Conservation (phyloP, 2,113 vertebrate species). For the Diadophis punctatus region DNA sequence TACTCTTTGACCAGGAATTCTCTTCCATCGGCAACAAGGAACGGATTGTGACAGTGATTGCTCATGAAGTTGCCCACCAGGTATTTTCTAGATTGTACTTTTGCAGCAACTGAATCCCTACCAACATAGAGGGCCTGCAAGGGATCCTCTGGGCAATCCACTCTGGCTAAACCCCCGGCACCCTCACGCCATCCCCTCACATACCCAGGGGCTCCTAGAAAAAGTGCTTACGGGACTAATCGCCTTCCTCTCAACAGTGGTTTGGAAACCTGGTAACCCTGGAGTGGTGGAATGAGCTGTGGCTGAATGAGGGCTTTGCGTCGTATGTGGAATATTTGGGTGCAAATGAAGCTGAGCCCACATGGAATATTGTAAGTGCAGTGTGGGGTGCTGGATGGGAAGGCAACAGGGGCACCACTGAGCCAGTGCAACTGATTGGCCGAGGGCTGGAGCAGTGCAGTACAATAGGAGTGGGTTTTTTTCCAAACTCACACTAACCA, state of each 20-base stretch:
- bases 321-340: slow-evolving; percentile 86
- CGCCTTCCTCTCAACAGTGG: slow-evolving; percentile 69
- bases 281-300: slow-evolving; percentile 90
- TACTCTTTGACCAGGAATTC: slow-evolving; percentile 67
- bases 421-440: too few relatives aligned
- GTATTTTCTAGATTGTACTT: slow-evolving; percentile 51
- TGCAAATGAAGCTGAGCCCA: slow-evolving; percentile 55
- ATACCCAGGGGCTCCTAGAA: not conserved
- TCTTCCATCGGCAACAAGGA: slow-evolving; percentile 89
- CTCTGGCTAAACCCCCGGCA: not conserved
- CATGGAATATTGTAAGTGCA: slow-evolving; percentile 78
- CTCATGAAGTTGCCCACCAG: slow-evolving; percentile 93
- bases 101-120: not conserved
- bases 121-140: too few relatives aligned
- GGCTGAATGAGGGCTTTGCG: slow-evolving; percentile 92
- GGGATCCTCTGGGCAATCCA: not conserved
- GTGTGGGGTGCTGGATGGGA: too few relatives aligned
- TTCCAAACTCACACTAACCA: not conserved
- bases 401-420: rapidly evolving
- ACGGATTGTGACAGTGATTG: slow-evolving; percentile 77
- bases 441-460: not conserved
- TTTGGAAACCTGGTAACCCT: slow-evolving; percentile 90
- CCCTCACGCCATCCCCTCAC: not conserved
- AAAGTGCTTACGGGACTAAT: not conserved
- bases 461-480: not conserved